Percentiles rank a stretch among this genome's conserved stretches.
These are phyloP conservation scores for Lycia hirtaria DNA, from an alignment of 2,888 invertebrate species.

Conservation along the genomic window DNA sequence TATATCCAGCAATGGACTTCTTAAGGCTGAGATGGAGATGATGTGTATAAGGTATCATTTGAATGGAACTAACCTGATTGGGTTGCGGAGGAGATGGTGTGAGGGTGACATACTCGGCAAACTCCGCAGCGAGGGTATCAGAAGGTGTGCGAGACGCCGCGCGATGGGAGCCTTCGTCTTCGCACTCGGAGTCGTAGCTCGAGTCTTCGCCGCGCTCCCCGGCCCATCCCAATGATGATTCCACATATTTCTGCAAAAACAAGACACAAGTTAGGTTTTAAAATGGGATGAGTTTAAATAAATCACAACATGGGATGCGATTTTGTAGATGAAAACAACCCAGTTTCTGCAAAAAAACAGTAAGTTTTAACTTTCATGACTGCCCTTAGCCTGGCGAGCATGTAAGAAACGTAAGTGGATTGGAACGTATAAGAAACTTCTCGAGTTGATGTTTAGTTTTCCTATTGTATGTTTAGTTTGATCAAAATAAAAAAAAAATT, in stretches of 20 bases:
- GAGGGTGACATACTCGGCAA: conserved; percentile 92
- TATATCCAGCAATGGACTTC: too few relatives aligned
- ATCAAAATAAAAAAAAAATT: too few relatives aligned
- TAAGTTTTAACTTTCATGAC: too few relatives aligned
- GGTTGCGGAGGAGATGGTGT: conserved; percentile 64
- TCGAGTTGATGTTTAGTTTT: too few relatives aligned
- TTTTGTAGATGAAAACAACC: too few relatives aligned
- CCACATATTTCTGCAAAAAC: conserved; percentile 91
- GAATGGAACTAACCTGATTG: conserved; percentile 61
- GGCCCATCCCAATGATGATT: conserved; percentile 86
- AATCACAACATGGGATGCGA: too few relatives aligned
- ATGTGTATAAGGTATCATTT: not conserved
- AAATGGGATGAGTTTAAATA: not conserved
- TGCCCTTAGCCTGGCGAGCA: too few relatives aligned
- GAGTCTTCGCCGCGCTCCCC: conserved; percentile 89
- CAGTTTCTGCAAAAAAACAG: too few relatives aligned
- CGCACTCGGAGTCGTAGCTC: conserved; percentile 94
- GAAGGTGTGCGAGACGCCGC: conserved; percentile 93
- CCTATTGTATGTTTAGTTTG: too few relatives aligned
- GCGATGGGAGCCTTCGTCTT: conserved; percentile 88
- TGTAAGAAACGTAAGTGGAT: too few relatives aligned
- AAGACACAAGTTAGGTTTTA: conserved; percentile 27
- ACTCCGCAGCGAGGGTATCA: conserved; percentile 94
- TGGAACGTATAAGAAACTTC: too few relatives aligned
- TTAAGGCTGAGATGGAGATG: too few relatives aligned